These are phyloP conservation scores for Brachionus rotundiformis DNA, from an alignment of 1,140 invertebrate species.

Conservation along the genomic window DNA sequence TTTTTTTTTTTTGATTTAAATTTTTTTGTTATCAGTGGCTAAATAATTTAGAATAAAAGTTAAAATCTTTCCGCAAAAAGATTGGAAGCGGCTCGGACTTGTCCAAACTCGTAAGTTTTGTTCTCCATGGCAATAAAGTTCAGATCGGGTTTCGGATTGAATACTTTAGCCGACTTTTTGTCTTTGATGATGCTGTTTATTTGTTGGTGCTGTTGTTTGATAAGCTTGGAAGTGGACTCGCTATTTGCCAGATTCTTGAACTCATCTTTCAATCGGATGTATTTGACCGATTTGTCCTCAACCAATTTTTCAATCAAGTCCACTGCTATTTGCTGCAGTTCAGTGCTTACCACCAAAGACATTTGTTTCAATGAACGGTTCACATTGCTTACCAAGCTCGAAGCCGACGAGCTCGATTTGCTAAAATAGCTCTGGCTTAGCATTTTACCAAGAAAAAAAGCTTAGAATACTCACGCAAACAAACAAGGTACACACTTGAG, in stretches of 20 bases:
- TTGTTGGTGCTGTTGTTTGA: constrained; percentile 33
- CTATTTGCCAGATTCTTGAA: background rate
- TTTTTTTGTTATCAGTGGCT: background rate
- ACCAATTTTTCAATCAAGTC: constrained; percentile 32
- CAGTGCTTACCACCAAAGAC: constrained; percentile 34
- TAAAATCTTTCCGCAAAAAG: background rate
- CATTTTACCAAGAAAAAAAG: background rate
- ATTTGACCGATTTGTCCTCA: constrained; percentile 49
- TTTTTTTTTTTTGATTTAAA: constrained; percentile 18
- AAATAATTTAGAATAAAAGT: constrained; percentile 6
- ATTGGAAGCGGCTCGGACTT: background rate
- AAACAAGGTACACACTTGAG: constrained; percentile 51
- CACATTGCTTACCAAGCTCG: constrained; percentile 7
- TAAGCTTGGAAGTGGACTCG: background rate
- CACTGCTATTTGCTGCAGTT: constrained; percentile 33
- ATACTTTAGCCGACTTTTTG: background rate
- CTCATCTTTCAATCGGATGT: constrained; percentile 40
- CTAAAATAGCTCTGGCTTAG: background rate
- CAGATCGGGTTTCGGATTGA: constrained; percentile 27
- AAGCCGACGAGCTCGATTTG: background rate
- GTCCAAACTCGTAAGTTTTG: constrained; percentile 4
- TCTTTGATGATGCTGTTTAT: constrained; percentile 1
- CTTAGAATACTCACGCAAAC: background rate
- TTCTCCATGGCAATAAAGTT: constrained; percentile 32
- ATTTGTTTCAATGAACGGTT: constrained; percentile 43